Evolutionary conservation across 1,140 invertebrate species (phyloP), one percentile per base, ranked within the genome.

Genomic region (Drosophila jambulina): DNA sequence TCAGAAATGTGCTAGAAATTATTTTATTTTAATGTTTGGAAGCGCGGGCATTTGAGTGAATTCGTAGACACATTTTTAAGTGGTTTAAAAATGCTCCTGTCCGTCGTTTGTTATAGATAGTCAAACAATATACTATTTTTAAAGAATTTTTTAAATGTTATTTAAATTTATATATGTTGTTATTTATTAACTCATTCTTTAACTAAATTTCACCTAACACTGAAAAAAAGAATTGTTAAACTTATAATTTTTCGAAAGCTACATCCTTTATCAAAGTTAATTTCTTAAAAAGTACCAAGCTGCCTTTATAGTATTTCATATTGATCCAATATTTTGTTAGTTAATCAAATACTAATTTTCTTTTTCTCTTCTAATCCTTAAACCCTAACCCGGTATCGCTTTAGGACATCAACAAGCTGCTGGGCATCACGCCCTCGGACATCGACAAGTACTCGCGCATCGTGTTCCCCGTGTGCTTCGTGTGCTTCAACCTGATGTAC

Each of bases 401-500:
- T 6, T 6, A 96, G 94, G 96, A 97, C 91, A 96, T 97, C 93
- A 97, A 97, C 94, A 97, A 97, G 93, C 94, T 98, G 79, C 96
- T 97, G 91, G 97, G 98, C 87, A 97, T 97, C 64, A 98, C 97
- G 75, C 97, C 98, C 49, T 98, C 97, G 91, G 98, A 98, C 94
- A 98, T 99, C 93, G 98, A 99, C 95, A 99, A 98, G 94, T 98
- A 99, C 92, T 98, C 97, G 38, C 95, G 98, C 87, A 98, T 98
- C 93, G 97, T 98, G 84, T 99, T 99, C 93, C 98, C 98, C 9
- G 97, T 99, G 51, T 98, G 97, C 94, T 99, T 99, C 94, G 97
- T 98, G 75, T 98, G 98, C 94, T 99, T 99, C 95, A 99, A 99
- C 93, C 95, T 99, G 57, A 98, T 98, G 97, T 99, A 99, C 93